These are phyloP conservation scores for Tridacna crocea DNA, from an alignment of 2,888 invertebrate genomes.

Conservation along the genomic window DNA sequence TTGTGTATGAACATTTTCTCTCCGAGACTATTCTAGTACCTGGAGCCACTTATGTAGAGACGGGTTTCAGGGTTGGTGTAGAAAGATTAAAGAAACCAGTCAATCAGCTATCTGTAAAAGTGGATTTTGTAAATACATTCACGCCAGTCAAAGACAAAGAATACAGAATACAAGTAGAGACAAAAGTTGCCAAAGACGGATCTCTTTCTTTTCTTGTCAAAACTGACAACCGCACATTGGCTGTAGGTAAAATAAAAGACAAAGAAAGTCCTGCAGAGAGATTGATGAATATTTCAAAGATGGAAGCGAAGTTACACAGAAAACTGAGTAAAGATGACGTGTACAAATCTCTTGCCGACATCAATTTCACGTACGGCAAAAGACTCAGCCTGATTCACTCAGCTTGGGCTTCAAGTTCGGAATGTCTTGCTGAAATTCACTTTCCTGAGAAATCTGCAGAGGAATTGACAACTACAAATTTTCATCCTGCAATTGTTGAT, in stretches of 20 bases:
- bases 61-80: slow-evolving; percentile 54
- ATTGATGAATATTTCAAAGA: no score
- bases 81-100: not conserved
- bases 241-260: no score
- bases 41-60: slow-evolving; percentile 64
- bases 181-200: no score
- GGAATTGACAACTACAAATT: slow-evolving; percentile 48
- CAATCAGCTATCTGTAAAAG: slow-evolving; percentile 19
- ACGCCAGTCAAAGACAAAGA: slow-evolving; percentile 18
- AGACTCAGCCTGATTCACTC: slow-evolving; percentile 27
- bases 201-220: no score
- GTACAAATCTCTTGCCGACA: no score
- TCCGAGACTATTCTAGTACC: slow-evolving; percentile 54
- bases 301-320: no score
- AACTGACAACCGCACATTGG: no score
- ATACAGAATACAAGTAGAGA: slow-evolving; percentile 20
- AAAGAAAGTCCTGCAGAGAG: no score
- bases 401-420: slow-evolving; percentile 30
- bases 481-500: slow-evolving; percentile 66
- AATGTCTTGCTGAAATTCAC: slow-evolving; percentile 53
- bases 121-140: slow-evolving; percentile 46
- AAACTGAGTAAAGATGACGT: no score
- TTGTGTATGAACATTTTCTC: slow-evolving; percentile 64
- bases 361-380: slow-evolving; percentile 48
- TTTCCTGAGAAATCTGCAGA: slow-evolving; percentile 40